Evolutionary conservation across 2,113 vertebrate genomes (phyloP), one percentile per base, ranked within the genome.

Genomic region (Oreotrochilus melanogaster): DNA sequence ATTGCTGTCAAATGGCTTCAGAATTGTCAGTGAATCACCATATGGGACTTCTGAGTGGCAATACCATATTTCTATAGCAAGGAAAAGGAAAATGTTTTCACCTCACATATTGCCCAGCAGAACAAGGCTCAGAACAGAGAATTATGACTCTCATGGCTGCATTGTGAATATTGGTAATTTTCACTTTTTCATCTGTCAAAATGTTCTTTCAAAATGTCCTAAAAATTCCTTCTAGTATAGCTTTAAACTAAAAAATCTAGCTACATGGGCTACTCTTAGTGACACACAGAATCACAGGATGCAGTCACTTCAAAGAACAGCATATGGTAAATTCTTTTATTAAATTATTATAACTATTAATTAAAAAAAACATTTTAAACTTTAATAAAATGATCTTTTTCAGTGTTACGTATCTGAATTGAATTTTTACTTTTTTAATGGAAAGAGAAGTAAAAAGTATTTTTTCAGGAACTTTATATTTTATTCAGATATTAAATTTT

Each of bases 1-100:
- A 48, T 87, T 92, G 33, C 18, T 60, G 45, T 69, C 45, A 86
- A 86, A 93, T 35, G 51, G 9, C 65, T 92, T 82, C 57, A 62
- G 78, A 93, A 78, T 28, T 85, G 81, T 47, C 22, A 72, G 31
- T n/a, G 39, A 82, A 75, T 81, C 37, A 53, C 37, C 9, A 25
- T 13, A 37, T 14, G 19, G 54, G 81, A 8, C 48, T 72, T 15
- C n/a, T 82, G 85, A 37, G n/a, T 42, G n/a, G 37, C 18, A 31
- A 30, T 45, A 19, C 12, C 4, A 9, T 18, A 14, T 53, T 60
- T 30, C 7, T 37, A 42, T 7, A 66, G 18, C 22, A 75, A 47
- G 31, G 33, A 56, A 71, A 83, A 88, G 78, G 19, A 24, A 62
- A 91, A 60, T 51, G 14, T 75, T 88, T 82, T 67, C 43, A 58